Evolutionary conservation across 2,797 vertebrate species (phyloP), one percentile per base, ranked within the genome.

Genomic region (Anisognathus igniventris): DNA sequence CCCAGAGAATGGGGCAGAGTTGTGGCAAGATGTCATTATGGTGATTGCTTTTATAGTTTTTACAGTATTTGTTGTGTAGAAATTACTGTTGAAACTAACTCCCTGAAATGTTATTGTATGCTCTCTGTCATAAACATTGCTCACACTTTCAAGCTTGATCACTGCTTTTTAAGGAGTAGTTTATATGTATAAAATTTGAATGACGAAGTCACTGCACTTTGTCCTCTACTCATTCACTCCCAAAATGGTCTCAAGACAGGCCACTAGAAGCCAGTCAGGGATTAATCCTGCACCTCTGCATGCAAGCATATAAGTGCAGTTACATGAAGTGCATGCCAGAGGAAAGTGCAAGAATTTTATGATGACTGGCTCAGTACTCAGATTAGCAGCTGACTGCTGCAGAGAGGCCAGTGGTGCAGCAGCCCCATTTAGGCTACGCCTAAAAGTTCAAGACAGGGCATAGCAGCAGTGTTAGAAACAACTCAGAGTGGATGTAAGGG

Each of bases 371-470:
- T 94, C 72, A 48, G 12, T 33, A 84, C 70, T 37, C 14, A 45
- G 57, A 78, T 45, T 35, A 53, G 56, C 39, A 87, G 82, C 95
- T 50, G 86, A 89, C 58, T 6, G 28, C 94, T 95, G 77, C 45
- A 54, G 66, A 85, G 68, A 94, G 95, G 73, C 65, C 80, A 39
- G 90, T 3, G 67, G 88, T 57, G 70, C 74, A 79, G 88, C 64
- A 97, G 75, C 45, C 72, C 84, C 74, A 84, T 91, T 94, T 92
- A 96, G 94, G 72, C 92, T 91, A 84, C 45, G 65, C 58, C 40
- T 56, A 30, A 48, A 88, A 77, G 51, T 82, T 82, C 9, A 22
- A 20, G 88, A 68, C 78, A 92, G 78, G 91, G 72, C 91, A 83
- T 23, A 88, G 70, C 10, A 24, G 25, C 54, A 22, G 21, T 19